A percentile compares a stretch with the other conserved stretches of the same genome.
Evolutionary conservation across 2,797 vertebrate species (phyloP).

Genomic region (Bradypodion ventrale): DNA sequence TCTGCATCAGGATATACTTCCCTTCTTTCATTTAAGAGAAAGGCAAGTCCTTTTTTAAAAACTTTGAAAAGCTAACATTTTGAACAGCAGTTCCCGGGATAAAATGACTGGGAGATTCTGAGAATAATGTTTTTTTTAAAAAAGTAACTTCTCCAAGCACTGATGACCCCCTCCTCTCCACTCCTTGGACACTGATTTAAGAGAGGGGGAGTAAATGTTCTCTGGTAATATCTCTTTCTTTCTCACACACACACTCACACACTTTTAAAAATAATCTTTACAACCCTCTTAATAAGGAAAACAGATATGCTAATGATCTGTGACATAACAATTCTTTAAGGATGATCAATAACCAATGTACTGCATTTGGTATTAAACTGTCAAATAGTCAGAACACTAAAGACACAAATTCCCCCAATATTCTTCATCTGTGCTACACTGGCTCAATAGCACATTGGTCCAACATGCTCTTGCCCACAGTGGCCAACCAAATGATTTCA

Average conservation of each 20-base stretch:
- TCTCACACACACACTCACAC: background rate
- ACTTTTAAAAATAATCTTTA: background rate
- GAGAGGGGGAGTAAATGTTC: background rate
- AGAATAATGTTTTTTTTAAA: background rate
- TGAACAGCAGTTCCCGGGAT: background rate
- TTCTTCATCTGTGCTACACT: background rate
- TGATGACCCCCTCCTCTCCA: no score
- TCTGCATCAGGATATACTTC: background rate
- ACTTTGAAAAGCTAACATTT: background rate
- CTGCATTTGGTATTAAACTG: slow-evolving; percentile 32
- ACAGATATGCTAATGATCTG: slow-evolving; percentile 29
- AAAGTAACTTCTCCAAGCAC: background rate
- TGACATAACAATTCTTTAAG: slow-evolving; percentile 29
- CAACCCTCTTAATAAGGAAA: slow-evolving; percentile 26
- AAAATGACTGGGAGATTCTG: background rate
- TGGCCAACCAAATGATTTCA: background rate
- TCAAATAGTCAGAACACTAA: slow-evolving; percentile 33
- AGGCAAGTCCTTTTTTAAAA: no score
- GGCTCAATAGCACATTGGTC: background rate
- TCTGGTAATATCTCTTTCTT: background rate
- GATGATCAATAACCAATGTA: slow-evolving; percentile 42
- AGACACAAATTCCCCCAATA: slow-evolving; percentile 22
- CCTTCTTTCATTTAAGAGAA: background rate
- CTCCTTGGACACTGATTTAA: background rate
- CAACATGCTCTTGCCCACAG: background rate